Base-by-base conservation (phyloP, 2,797 vertebrate genomes). In the Centropyge bicolor region DNA sequence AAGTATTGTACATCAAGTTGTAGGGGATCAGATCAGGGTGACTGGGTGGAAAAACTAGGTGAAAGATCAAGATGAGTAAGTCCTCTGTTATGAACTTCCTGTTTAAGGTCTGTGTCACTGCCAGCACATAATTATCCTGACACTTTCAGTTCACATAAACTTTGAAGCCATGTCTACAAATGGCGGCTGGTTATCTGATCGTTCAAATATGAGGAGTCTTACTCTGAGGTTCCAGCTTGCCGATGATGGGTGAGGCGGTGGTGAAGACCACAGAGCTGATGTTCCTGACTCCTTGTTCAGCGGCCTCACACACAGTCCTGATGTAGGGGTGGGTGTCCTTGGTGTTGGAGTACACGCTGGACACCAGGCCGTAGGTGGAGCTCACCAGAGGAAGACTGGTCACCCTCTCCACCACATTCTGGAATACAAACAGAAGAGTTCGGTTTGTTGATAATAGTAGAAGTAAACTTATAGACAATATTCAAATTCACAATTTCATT, bases 171-270 rank as follows among this genome's bases (percentile, higher is more conserved):
- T 0, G 7, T 17, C 16, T 36, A 35, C 4, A 35, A 0, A 51
- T 3, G 4, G 17, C 0, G 12, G 8, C 14, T 43, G 6, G 2
- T 20, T 1, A 19, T 14, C 3, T 43, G 12, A 2, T 17, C 24
- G 11, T 8, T 1, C 6, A n/a, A 7, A 31, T 27, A 6, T 7
- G 41, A 20, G 27, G 56, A 1, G 6, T 65, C 97, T 96, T 95
- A 99, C 98, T 96, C 74, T 98, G 97, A 38, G 96, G 96, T 65
- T 97, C 97, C 76, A 98, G 92, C 79, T 95, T 97, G 87, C 89
- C 95, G 69, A 99, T 95, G 93, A 98, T 91, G 65, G 97, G 97
- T 48, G 95, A 94, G 8, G 97, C 96, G 3, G 96, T 94, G 55
- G 89, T 95, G 77, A 97, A 1, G 0, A 97, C 97, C 88, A 96